Percentiles rank a stretch among this genome's conserved stretches.
Evolutionary conservation across 1,140 invertebrate species (phyloP).

Genomic region (Akabosia matsudoensis): DNA sequence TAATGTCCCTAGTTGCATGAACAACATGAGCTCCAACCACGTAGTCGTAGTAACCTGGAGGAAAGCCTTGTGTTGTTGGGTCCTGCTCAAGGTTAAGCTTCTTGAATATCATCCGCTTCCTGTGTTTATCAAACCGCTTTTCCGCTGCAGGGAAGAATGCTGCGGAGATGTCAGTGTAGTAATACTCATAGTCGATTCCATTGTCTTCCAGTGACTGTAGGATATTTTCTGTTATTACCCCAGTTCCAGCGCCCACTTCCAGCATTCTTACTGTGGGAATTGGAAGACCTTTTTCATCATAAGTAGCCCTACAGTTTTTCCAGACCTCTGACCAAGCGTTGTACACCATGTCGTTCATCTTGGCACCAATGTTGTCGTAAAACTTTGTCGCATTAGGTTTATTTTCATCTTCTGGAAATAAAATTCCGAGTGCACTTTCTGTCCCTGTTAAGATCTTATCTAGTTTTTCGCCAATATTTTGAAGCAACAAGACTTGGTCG

Average conservation of each 20-base stretch:
- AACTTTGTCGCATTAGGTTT: not conserved
- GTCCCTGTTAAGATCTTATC: not conserved
- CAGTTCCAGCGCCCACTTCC: slow-evolving; percentile 31
- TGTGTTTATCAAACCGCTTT: slow-evolving; percentile 21
- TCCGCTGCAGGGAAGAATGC: slow-evolving; percentile 26
- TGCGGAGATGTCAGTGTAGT: slow-evolving; percentile 31
- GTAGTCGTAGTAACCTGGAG: slow-evolving; percentile 22
- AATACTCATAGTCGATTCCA: not conserved
- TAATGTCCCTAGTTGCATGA: slow-evolving; percentile 31
- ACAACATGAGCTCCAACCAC: slow-evolving; percentile 19
- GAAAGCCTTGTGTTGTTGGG: slow-evolving; percentile 27
- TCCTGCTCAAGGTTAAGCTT: slow-evolving; percentile 29
- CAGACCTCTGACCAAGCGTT: not conserved
- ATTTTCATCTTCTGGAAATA: not conserved
- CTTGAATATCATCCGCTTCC: not conserved
- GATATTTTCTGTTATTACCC: not conserved
- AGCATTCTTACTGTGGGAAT: not conserved
- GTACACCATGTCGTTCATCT: not conserved
- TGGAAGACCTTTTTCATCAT: not conserved
- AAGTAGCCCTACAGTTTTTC: not conserved
- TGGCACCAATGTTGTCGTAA: not conserved
- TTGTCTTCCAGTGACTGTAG: not conserved
- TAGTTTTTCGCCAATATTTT: slow-evolving; percentile 9
- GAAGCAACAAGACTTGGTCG: not conserved
- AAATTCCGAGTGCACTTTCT: not conserved